These are phyloP conservation scores for Azemiops feae DNA, from an alignment of 2,113 vertebrate species.

Conservation along the genomic window DNA sequence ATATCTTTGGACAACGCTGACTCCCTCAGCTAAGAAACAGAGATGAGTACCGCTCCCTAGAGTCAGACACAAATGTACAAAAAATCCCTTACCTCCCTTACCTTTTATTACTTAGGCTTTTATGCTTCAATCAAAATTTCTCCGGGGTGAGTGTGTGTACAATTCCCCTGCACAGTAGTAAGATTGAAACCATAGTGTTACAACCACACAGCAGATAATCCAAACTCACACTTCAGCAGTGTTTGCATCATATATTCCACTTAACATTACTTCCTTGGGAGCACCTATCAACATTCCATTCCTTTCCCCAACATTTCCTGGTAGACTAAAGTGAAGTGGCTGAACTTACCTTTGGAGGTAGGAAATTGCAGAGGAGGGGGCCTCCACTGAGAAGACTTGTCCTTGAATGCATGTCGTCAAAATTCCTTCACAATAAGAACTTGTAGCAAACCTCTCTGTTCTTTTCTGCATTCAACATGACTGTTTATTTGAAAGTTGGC, in stretches of 20 bases:
- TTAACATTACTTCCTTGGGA: neutral
- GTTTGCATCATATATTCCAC: neutral
- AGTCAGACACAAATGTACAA: neutral
- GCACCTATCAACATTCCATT: neutral
- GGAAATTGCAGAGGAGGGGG: neutral
- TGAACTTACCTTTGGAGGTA: neutral
- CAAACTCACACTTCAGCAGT: neutral
- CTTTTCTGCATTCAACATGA: neutral
- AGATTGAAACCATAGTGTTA: neutral
- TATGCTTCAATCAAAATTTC: neutral
- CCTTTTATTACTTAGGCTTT: neutral
- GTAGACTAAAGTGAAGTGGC: neutral
- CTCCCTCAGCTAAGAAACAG: neutral
- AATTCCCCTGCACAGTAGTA: neutral
- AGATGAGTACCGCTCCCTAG: neutral
- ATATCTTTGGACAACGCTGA: neutral
- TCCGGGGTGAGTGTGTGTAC: neutral
- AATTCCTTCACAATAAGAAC: neutral
- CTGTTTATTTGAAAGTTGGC: neutral
- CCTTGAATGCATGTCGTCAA: neutral
- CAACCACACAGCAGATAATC: neutral
- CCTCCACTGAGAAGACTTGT: neutral
- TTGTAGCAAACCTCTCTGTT: neutral
- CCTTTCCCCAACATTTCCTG: neutral
- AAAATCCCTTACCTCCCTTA: neutral